phyloP scores from a whole-genome alignment of 2,797 vertebrate species.

The Paedocypris micromegethes region DNA sequence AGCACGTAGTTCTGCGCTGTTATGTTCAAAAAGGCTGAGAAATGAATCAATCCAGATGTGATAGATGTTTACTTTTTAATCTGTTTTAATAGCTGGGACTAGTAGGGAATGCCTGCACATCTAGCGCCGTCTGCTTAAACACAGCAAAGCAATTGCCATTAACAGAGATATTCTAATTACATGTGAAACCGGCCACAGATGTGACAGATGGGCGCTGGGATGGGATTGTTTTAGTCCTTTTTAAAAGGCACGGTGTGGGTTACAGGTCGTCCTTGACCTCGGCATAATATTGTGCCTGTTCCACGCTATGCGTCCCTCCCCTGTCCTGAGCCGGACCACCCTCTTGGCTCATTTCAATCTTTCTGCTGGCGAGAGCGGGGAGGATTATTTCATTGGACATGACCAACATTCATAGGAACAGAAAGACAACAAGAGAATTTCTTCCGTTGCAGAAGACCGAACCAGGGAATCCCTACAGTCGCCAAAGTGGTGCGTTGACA shows the following conservation, averaged over 20 bases:
- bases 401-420: conserved; percentile 2
- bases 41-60: background rate
- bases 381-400: conserved; percentile 23
- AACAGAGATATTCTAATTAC: conserved; percentile 19
- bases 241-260: conserved; percentile 6
- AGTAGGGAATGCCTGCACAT: conserved; percentile 39
- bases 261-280: conserved; percentile 10
- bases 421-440: background rate
- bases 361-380: conserved; percentile 1
- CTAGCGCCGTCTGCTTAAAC: conserved; percentile 22
- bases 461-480: too few relatives aligned
- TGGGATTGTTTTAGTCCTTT: conserved; percentile 50
- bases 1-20: background rate
- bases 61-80: background rate
- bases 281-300: background rate
- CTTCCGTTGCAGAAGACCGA: too few relatives aligned
- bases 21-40: background rate
- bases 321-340: conserved; percentile 17
- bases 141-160: background rate
- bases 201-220: conserved; percentile 44
- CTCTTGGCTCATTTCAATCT: conserved; percentile 16
- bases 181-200: conserved; percentile 46
- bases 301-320: conserved; percentile 14
- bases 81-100: background rate
- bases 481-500: too few relatives aligned